A percentile compares a stretch with the other conserved stretches of the same genome.
phyloP scores from a whole-genome alignment of 2,888 invertebrate genomes.

The Bombylius major region DNA sequence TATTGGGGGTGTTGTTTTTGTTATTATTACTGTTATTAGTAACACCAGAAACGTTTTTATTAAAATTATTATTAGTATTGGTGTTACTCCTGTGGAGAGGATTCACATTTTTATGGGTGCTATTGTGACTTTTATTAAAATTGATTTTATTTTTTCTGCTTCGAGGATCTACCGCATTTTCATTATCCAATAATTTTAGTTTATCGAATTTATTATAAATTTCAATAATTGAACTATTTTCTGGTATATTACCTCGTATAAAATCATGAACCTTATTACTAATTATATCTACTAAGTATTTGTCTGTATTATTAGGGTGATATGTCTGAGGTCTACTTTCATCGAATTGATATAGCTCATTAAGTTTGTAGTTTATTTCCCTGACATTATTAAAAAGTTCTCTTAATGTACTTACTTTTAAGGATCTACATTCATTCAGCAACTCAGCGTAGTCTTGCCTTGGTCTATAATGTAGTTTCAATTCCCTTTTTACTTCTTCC shows the following conservation, averaged over 20 bases:
- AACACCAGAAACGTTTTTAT: background rate
- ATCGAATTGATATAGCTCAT: conserved; percentile 1
- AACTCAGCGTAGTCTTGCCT: background rate
- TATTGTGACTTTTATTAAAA: too few relatives aligned
- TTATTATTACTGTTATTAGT: too few relatives aligned
- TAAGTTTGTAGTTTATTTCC: conserved; percentile 2
- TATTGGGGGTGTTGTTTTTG: too few relatives aligned
- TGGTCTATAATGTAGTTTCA: background rate
- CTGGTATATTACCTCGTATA: conserved; percentile 2
- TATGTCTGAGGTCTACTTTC: too few relatives aligned
- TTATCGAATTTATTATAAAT: conserved; percentile 1
- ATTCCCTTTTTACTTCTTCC: too few relatives aligned
- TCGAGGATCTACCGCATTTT: conserved; percentile 1
- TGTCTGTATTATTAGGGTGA: too few relatives aligned
- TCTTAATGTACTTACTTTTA: too few relatives aligned
- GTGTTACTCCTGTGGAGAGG: too few relatives aligned
- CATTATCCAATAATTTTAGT: conserved; percentile 1
- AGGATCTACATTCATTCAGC: background rate
- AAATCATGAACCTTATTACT: conserved; percentile 2
- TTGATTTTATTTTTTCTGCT: background rate
- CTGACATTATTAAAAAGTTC: too few relatives aligned
- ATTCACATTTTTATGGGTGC: background rate
- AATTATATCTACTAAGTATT: conserved; percentile 4
- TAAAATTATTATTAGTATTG: background rate
- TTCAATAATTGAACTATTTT: conserved; percentile 1